Percentiles rank a stretch among this genome's conserved stretches.
These are phyloP conservation scores for Myotis myotis DNA, from an alignment of 2,797 vertebrate genomes.

Conservation along the genomic window DNA sequence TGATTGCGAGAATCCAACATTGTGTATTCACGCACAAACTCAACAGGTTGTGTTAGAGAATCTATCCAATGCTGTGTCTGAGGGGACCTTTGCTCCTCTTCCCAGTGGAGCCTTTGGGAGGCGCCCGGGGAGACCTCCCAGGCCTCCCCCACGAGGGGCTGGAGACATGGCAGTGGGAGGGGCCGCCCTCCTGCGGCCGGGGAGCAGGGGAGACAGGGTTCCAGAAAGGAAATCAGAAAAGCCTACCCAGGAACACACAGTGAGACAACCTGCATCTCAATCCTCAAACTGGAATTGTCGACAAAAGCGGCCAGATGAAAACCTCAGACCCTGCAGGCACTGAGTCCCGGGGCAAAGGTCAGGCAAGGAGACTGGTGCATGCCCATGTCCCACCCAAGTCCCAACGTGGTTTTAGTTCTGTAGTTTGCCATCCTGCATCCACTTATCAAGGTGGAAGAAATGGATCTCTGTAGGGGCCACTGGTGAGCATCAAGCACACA, in stretches of 20 bases:
- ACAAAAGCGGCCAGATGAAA: not conserved
- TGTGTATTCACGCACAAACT: not conserved
- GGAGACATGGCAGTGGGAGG: not conserved
- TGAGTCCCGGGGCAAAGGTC: not conserved
- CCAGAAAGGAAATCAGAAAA: not conserved
- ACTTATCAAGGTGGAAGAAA: not conserved
- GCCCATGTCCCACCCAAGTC: not conserved
- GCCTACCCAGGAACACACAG: not conserved
- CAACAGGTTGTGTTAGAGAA: not conserved
- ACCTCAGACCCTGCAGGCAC: accelerated
- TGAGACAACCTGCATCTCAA: accelerated
- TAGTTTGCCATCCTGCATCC: not conserved
- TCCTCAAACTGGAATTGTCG: not conserved
- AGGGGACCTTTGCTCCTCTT: not conserved
- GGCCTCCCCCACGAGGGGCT: not conserved
- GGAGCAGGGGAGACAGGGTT: not conserved
- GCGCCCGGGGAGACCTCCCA: not conserved
- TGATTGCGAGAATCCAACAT: not conserved
- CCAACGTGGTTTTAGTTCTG: not conserved
- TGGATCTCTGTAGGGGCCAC: not conserved
- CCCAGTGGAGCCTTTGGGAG: not conserved
- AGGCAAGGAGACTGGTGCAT: accelerated
- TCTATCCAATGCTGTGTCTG: not conserved
- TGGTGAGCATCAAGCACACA: too few species aligned
- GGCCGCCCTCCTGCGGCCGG: not conserved